Evolutionary conservation across 2,888 invertebrate species (phyloP), one percentile per base, ranked within the genome.

Genomic region (Drosophila mulleri): DNA sequence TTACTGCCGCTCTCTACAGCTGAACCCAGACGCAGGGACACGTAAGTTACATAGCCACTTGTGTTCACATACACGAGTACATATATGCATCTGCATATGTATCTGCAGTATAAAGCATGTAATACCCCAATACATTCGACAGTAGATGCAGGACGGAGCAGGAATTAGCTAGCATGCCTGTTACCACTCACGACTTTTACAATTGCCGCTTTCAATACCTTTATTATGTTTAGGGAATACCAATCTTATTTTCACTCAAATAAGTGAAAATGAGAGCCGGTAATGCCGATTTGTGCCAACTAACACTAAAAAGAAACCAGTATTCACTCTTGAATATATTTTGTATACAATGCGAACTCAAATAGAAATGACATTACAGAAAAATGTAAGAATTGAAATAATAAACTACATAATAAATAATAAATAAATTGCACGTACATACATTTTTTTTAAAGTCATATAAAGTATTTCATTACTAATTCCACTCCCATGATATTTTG

Each of bases 201-300:
- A 78, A 78, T 79, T 77, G 67, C 32, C 37, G 61, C 67, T 77
- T 74, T 68, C 68, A 62, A 77, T 79, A 74, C 79, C 70, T 72
- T 74, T 74, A 77, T 79, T 79, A 79, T 67, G 57, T 67, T 59
- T 65, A 29, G 29, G 16, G 48, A 53, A 64, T 57, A 23, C 54
- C 23, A 66, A 52, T 65, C 42, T 67, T 59, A 67, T 65, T 65
- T 65, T 42, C 59, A 56, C 47, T n/a, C 32, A 60, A 64, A 66
- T 67, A 18, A 54, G 57, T 32, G 62, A 41, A 32, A 61, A 23
- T 23, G 0, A 8, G 29, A n/a, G 29, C 29, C 29, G 1, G 29
- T 29, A 8, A 29, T 29, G 8, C 23, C 72, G 42, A 53, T 45
- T 68, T 44, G 18, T 37, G n/a, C n/a, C 29, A 29, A n/a, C 53